A percentile compares a stretch with the other conserved stretches of the same genome.
Evolutionary conservation across 2,797 vertebrate genomes (phyloP).

Genomic region (Synanceia verrucosa): DNA sequence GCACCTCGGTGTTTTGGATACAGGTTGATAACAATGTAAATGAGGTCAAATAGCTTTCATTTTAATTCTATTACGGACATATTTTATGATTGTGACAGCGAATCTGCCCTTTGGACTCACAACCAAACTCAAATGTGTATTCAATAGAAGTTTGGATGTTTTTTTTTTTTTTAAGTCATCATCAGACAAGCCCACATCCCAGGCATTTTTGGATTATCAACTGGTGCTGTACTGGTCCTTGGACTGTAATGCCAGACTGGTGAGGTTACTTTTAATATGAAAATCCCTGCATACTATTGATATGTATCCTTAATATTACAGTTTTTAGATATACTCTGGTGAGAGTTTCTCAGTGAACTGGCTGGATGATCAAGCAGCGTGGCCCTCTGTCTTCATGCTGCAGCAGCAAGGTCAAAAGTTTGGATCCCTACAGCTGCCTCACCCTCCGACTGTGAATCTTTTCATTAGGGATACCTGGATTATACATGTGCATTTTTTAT

Average conservation of each 20-base stretch:
- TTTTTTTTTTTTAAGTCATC: constrained; percentile 13
- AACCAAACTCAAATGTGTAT: constrained; percentile 42
- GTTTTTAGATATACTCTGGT: constrained; percentile 64
- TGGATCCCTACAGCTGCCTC: constrained; percentile 30
- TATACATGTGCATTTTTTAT: constrained; percentile 12
- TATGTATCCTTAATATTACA: constrained; percentile 57
- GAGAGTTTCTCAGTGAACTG: constrained; percentile 22
- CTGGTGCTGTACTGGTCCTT: constrained; percentile 35
- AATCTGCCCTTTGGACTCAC: constrained; percentile 26
- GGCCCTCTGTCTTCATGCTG: constrained; percentile 20
- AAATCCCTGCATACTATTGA: constrained; percentile 50
- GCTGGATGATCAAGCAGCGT: constrained; percentile 20
- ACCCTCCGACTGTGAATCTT: constrained; percentile 53
- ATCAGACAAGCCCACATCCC: constrained; percentile 16
- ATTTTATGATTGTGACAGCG: constrained; percentile 34
- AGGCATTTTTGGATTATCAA: constrained; percentile 44
- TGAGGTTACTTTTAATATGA: constrained; percentile 46
- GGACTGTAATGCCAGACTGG: constrained; percentile 55
- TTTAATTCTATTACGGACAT: constrained; percentile 47
- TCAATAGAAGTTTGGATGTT: constrained; percentile 42
- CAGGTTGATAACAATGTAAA: constrained; percentile 34
- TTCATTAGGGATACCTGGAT: constrained; percentile 12
- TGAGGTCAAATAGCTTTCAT: constrained; percentile 72
- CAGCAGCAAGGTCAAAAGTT: constrained; percentile 35
- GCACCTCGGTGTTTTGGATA: constrained; percentile 16